Conservation (phyloP, 2,113 vertebrate species). For the Odontesthes bonariensis region DNA sequence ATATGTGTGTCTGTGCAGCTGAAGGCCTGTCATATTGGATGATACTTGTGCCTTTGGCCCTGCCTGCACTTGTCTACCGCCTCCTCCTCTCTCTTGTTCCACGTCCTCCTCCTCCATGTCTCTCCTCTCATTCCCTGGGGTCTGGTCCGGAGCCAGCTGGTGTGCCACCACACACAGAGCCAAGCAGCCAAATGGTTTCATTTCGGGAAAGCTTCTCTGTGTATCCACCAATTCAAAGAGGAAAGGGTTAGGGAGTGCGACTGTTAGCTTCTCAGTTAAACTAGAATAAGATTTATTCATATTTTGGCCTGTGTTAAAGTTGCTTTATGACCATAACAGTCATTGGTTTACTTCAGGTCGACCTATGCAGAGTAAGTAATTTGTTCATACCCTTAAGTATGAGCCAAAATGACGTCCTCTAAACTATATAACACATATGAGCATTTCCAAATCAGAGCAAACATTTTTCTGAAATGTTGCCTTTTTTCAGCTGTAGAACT, state of each 20-base stretch:
- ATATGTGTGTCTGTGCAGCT: constrained; percentile 1
- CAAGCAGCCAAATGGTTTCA: constrained; percentile 16
- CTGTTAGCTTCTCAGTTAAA: neutral
- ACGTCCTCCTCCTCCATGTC: neutral
- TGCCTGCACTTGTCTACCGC: neutral
- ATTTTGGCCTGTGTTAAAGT: neutral
- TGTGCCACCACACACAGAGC: constrained; percentile 30
- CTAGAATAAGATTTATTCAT: neutral
- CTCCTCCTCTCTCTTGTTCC: neutral
- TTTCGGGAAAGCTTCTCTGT: neutral
- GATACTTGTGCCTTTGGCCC: neutral
- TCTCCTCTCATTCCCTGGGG: constrained; percentile 29
- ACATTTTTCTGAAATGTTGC: no score
- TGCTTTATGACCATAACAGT: no score
- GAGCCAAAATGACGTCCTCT: neutral
- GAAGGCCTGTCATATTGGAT: constrained; percentile 16
- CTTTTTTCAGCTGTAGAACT: no score
- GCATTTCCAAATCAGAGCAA: no score
- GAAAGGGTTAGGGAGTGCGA: neutral
- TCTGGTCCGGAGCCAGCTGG: constrained; percentile 29
- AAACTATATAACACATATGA: neutral
- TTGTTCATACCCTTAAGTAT: neutral
- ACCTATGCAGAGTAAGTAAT: neutral
- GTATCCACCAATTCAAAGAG: neutral
- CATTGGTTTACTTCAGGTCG: no score